Percentiles rank a stretch among this genome's conserved stretches.
Evolutionary conservation across 2,797 vertebrate species (phyloP).

Genomic region (Trematomus bernacchii): DNA sequence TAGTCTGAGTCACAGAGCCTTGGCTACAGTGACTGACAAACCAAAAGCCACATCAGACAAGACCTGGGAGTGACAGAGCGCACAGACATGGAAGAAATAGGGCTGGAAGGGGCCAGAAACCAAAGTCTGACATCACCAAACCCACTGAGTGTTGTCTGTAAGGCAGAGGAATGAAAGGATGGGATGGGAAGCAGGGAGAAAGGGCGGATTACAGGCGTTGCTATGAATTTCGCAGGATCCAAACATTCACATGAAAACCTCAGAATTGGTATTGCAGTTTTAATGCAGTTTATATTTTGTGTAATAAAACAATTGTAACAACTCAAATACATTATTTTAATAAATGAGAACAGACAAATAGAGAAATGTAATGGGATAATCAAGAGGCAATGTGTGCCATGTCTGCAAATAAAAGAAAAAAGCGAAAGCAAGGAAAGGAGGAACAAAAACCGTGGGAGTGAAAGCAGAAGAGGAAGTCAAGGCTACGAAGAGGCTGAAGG

Average conservation of each 20-base stretch:
- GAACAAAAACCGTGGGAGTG: conserved; percentile 57
- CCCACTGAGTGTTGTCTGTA: conserved; percentile 20
- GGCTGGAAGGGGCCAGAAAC: conserved; percentile 56
- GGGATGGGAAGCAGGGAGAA: conserved; percentile 6
- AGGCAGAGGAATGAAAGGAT: conserved; percentile 11
- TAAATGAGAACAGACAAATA: conserved; percentile 7
- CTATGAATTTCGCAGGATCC: conserved; percentile 31
- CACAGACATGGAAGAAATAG: conserved; percentile 45
- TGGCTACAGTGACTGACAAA: conserved; percentile 55
- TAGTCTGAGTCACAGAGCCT: conserved; percentile 67
- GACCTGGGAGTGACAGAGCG: conserved; percentile 48
- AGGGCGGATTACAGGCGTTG: conserved; percentile 36
- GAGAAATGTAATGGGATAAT: conserved; percentile 13
- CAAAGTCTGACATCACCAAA: conserved; percentile 57
- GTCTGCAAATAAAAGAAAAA: conserved; percentile 45
- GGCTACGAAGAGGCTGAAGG: conserved; percentile 57
- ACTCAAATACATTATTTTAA: neutral
- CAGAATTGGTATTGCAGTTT: neutral
- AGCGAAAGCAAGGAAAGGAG: conserved; percentile 44
- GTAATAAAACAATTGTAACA: neutral
- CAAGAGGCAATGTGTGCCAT: conserved; percentile 18
- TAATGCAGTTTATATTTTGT: neutral
- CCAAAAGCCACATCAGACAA: conserved; percentile 66
- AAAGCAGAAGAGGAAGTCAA: conserved; percentile 54
- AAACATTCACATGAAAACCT: conserved; percentile 23